These are phyloP conservation scores for Columba janthina DNA, from an alignment of 2,113 vertebrate genomes.

Conservation along the genomic window DNA sequence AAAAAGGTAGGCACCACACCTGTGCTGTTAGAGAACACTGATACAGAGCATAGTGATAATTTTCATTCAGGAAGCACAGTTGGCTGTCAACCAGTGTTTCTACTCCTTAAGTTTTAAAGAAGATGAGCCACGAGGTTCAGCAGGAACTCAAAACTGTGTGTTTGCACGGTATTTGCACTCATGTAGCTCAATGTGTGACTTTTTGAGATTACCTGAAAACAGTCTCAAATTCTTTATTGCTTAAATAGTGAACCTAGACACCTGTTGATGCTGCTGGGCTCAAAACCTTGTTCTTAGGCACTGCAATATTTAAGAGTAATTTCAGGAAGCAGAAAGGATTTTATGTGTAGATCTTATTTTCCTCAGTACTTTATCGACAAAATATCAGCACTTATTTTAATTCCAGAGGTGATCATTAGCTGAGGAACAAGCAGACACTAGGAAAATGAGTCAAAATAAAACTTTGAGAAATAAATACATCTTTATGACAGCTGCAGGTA, in stretches of 20 bases:
- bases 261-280: neutral
- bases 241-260: neutral
- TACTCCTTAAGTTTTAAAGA: neutral
- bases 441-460: neutral
- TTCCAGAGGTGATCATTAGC: neutral
- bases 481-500: neutral
- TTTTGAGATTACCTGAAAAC: neutral
- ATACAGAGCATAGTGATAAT: neutral
- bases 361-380: neutral
- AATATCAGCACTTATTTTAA: neutral
- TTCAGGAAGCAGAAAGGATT: neutral
- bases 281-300: neutral
- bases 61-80: neutral
- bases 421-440: neutral
- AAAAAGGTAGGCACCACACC: neutral
- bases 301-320: neutral
- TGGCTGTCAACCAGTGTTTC: neutral
- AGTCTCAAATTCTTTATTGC: neutral
- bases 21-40: neutral
- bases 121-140: neutral
- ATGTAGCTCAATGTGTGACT: neutral
- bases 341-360: neutral
- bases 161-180: neutral
- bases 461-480: neutral
- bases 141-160: neutral